Percentiles rank a stretch among this genome's conserved stretches.
phyloP scores from a whole-genome alignment of 2,797 vertebrate species.

The Australoheros facetus region DNA sequence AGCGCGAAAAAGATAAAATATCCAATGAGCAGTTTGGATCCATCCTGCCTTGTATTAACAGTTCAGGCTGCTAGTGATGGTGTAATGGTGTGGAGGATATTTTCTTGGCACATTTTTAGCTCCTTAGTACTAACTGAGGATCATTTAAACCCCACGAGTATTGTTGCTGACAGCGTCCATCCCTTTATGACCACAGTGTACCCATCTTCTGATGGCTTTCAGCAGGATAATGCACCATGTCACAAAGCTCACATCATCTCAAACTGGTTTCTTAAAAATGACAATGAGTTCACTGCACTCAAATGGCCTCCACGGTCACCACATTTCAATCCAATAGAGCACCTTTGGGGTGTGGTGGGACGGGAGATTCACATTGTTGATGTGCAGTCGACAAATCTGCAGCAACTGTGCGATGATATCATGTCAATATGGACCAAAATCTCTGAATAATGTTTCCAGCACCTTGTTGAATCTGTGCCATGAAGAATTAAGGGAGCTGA shows the following conservation, averaged over 20 bases:
- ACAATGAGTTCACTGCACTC: background rate
- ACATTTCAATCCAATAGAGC: background rate
- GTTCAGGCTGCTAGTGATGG: background rate
- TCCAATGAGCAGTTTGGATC: background rate
- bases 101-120: background rate
- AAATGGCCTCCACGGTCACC: background rate
- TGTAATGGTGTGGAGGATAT: background rate
- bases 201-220: background rate
- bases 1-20: background rate
- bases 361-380: background rate
- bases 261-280: background rate
- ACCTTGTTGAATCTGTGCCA: background rate
- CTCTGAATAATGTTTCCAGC: background rate
- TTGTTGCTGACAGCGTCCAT: background rate
- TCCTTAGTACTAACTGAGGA: background rate
- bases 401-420: background rate
- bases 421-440: background rate
- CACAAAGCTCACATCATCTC: too few species aligned
- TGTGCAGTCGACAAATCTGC: background rate
- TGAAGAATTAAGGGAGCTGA: background rate
- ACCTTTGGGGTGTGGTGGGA: background rate
- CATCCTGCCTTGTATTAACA: too few species aligned
- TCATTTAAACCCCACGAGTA: background rate
- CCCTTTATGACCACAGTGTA: background rate
- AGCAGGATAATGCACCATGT: too few species aligned